phyloP scores from a whole-genome alignment of 64 coral and sea anemone genomes.

The Platygyra sinensis region DNA sequence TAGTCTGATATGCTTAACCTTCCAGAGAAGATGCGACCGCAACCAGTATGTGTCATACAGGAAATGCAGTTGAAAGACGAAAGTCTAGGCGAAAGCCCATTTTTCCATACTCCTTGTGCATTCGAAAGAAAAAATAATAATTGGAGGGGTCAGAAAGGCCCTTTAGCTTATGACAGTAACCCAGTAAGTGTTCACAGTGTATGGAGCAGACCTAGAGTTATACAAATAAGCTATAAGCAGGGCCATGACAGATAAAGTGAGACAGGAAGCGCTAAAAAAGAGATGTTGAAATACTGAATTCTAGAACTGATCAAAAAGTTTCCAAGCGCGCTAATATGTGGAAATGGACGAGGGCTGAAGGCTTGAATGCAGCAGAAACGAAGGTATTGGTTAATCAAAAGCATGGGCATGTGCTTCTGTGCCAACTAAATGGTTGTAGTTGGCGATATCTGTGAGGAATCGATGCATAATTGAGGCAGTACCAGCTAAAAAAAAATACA shows the following conservation, averaged over 20 bases:
- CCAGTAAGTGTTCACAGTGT: conserved; percentile 20
- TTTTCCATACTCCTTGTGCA: conserved; percentile 29
- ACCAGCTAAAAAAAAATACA: too few species aligned
- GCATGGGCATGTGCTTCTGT: too few species aligned
- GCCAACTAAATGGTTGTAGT: conserved; percentile 1
- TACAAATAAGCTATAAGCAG: neutral
- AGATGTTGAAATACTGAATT: neutral
- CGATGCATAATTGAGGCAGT: too few species aligned
- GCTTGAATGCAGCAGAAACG: neutral
- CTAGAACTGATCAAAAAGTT: conserved; percentile 25
- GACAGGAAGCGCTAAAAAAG: neutral
- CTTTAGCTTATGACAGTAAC: conserved; percentile 16
- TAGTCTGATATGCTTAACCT: neutral
- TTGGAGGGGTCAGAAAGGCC: conserved; percentile 20
- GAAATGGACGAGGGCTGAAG: neutral
- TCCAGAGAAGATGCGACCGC: neutral
- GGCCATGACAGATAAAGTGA: neutral
- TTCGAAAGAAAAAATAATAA: neutral
- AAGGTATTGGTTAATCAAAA: neutral
- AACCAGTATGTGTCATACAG: neutral
- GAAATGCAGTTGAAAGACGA: neutral
- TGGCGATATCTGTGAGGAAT: too few species aligned
- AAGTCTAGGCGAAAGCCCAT: neutral
- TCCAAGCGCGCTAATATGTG: conserved; percentile 24
- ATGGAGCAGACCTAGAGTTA: conserved; percentile 10